phyloP scores from a whole-genome alignment of 2,797 vertebrate species.

The Bradypodion ventrale region DNA sequence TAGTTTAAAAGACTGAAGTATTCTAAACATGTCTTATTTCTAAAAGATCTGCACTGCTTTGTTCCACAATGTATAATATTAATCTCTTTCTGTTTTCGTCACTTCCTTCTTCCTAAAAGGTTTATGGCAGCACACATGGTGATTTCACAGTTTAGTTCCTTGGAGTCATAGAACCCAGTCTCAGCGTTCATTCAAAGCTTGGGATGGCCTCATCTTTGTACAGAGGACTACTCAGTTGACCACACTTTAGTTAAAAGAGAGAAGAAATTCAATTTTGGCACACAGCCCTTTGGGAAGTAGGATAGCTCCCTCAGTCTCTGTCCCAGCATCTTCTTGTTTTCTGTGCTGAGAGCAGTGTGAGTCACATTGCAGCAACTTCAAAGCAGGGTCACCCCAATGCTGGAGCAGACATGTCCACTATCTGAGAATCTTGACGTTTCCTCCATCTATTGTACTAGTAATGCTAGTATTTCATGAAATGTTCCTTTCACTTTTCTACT shows the following conservation, averaged over 20 bases:
- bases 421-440: slow-evolving; percentile 19
- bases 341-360: slow-evolving; percentile 2
- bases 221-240: background rate
- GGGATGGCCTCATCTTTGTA: background rate
- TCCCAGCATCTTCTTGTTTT: background rate
- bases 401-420: background rate
- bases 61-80: background rate
- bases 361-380: background rate
- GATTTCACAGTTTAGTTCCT: slow-evolving; percentile 38
- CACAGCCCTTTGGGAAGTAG: background rate
- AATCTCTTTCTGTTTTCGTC: background rate
- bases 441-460: slow-evolving; percentile 23
- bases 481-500: slow-evolving; percentile 52
- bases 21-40: slow-evolving; percentile 16
- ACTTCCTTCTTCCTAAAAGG: background rate
- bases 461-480: slow-evolving; percentile 35
- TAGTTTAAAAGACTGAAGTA: background rate
- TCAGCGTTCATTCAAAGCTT: background rate
- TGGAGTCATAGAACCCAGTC: background rate
- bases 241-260: slow-evolving; percentile 7
- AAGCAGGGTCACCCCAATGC: background rate
- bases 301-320: background rate
- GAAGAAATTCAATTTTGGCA: background rate
- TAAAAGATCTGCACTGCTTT: background rate
- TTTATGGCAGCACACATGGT: background rate